These are phyloP conservation scores for Aurelia aurita DNA, from an alignment of 30 jellyfish, hydroid and myxozoan species.

Conservation along the genomic window DNA sequence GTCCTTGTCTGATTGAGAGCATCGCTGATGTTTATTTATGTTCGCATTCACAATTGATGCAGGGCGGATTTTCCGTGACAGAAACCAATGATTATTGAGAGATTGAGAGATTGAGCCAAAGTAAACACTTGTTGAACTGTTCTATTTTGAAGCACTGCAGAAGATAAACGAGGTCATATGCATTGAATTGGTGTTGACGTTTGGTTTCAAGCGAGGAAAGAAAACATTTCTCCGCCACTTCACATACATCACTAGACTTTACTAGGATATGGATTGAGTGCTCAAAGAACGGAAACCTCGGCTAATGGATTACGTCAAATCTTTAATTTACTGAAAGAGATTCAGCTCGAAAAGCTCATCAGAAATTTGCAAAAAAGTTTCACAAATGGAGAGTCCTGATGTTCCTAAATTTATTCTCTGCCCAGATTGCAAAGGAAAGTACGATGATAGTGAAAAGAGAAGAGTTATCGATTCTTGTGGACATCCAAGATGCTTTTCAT, in stretches of 20 bases:
- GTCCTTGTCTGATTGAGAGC: neutral
- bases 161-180: constrained; percentile 27
- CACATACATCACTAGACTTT: too few species aligned
- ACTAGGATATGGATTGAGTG: neutral
- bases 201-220: constrained; percentile 8
- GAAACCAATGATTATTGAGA: constrained; percentile 29
- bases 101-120: constrained; percentile 29
- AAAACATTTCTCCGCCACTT: too few species aligned
- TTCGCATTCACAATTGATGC: neutral
- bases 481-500: constrained; percentile 70
- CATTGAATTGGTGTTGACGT: neutral
- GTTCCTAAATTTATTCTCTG: constrained; percentile 65
- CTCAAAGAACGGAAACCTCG: neutral
- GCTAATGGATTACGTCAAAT: neutral
- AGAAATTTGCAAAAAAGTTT: neutral
- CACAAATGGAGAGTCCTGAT: constrained; percentile 13
- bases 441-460: constrained; percentile 43
- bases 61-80: constrained; percentile 18
- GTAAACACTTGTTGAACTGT: constrained; percentile 21
- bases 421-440: constrained; percentile 54
- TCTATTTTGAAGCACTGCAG: constrained; percentile 16
- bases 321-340: neutral
- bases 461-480: constrained; percentile 77
- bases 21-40: constrained; percentile 1
- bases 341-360: neutral